phyloP scores from a whole-genome alignment of 2,113 vertebrate genomes.

The Gymnorhina tibicen region DNA sequence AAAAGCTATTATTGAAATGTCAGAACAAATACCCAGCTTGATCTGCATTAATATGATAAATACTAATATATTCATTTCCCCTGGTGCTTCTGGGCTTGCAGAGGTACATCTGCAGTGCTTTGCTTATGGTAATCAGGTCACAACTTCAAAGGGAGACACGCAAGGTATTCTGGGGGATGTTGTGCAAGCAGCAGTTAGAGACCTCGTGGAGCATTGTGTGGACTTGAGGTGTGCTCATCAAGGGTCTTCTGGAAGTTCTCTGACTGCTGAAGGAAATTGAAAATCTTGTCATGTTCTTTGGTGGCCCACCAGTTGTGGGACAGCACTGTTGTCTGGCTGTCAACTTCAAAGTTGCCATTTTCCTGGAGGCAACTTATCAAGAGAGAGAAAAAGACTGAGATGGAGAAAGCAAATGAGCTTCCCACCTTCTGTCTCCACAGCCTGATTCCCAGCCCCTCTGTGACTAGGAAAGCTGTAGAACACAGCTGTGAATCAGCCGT shows the following conservation, averaged over 20 bases:
- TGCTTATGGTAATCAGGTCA: conserved; percentile 58
- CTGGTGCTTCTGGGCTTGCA: conserved; percentile 43
- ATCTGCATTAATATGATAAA: conserved; percentile 61
- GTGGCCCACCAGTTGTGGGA: neutral
- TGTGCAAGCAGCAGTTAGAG: neutral
- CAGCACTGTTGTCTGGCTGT: neutral
- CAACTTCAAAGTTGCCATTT: neutral
- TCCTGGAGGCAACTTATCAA: neutral
- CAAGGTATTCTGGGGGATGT: conserved; percentile 6
- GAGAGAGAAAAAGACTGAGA: neutral
- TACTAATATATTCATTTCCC: conserved; percentile 58
- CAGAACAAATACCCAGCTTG: conserved; percentile 59
- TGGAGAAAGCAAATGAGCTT: neutral
- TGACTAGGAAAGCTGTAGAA: neutral
- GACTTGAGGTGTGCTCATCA: neutral
- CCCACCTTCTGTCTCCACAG: neutral
- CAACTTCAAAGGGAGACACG: conserved; percentile 30
- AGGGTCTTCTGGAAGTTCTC: neutral
- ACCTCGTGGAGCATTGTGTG: neutral
- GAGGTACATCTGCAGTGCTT: conserved; percentile 19
- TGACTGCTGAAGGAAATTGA: neutral
- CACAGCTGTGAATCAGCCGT: neutral
- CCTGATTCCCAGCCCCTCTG: neutral
- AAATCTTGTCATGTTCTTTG: neutral
- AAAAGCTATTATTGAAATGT: conserved; percentile 63